Evolutionary conservation across 2,888 invertebrate genomes (phyloP), one percentile per base, ranked within the genome.

Genomic region (Xylota sylvarum): DNA sequence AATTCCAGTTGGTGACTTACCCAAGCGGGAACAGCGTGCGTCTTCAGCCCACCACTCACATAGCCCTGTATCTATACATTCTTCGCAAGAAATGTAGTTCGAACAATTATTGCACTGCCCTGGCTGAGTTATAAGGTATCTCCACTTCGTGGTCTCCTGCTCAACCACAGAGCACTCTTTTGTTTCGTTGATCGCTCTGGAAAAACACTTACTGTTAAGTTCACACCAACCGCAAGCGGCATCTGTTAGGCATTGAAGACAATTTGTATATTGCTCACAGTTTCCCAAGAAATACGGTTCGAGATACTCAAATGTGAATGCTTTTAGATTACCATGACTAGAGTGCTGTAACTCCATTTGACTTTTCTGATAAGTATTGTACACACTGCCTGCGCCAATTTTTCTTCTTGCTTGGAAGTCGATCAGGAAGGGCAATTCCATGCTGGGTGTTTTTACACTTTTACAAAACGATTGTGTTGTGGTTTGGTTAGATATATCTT

Each of bases 41-140:
- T 97, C 97, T 89, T 97, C 97, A 0, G 96, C 95, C 95, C 97
- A 96, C 98, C 98, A 98, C 93, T 98, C 98, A 93, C 98, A 98
- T 48, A 95, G 92, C 48, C 95, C 95, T n/a, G 95, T 93, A 5
- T 93, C 92, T 2, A 97, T 95, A 92, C 98, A 98, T 27, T 96
- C 95, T 89, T 96, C 95, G 91, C 98, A 98, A 64, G 96, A 96
- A 65, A 98, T 97, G 91, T 96, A 96, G 92, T 98, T 97, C 0
- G 96, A 96, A 91, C 98, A 98, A 90, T 97, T 96, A 9, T 97
- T 95, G 90, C 98, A 98, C 30, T 96, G 95, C 19, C 95, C 95
- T 0, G 97, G 96, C 89, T 96, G 96, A 88, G 97, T 94, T 1
- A 97, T 97, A 12, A 98, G 93, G 90, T 97, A 97, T 78, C 96